Evolutionary conservation across 2,113 vertebrate genomes (phyloP), one percentile per base, ranked within the genome.

Genomic region (Pimephales promelas): DNA sequence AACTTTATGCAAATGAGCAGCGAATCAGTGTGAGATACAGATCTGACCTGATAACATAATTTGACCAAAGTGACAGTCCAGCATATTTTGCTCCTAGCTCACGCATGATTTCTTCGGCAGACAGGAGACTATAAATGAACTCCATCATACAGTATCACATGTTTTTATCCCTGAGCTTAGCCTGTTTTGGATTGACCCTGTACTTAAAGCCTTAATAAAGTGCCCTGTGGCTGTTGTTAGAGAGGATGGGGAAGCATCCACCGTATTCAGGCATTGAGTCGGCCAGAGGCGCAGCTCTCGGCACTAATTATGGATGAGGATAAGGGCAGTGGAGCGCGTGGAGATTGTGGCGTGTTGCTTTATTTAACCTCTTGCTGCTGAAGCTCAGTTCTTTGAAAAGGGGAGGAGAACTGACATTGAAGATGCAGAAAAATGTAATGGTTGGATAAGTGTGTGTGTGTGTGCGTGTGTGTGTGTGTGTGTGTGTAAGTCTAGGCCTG

Each of bases 351-450:
- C 24, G 36, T 62, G 56, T 62, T 79, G 47, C 14, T 70, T 77
- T 83, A 68, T 75, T 84, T 73, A 78, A 54, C 49, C 49, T 64
- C 26, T 47, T 66, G 68, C 83, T 49, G 74, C 31, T 71, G 16
- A 84, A 56, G 49, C 24, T 40, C 26, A 84, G 54, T 78, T 57
- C 13, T 84, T 79, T 49, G 36, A 13, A 47, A 54, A 57, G 2
- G 10, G n/a, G 22, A 54, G 31, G 43, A 54, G 22, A 49, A 24
- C 14, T 0, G 20, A 76, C 72, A 64, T n/a, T 26, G 52, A 4
- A 73, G 70, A 83, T 22, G 40, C 2, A 45, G 68, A 45, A 24
- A 71, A 2, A 20, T 22, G 22, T 2, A 54, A 54, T 34, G 31
- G 74, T 24, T 76, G 73, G 5, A 76, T n/a, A 13, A 11, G 1